Conservation (phyloP, 1,140 invertebrate genomes). For the Drosophila ironensis region DNA sequence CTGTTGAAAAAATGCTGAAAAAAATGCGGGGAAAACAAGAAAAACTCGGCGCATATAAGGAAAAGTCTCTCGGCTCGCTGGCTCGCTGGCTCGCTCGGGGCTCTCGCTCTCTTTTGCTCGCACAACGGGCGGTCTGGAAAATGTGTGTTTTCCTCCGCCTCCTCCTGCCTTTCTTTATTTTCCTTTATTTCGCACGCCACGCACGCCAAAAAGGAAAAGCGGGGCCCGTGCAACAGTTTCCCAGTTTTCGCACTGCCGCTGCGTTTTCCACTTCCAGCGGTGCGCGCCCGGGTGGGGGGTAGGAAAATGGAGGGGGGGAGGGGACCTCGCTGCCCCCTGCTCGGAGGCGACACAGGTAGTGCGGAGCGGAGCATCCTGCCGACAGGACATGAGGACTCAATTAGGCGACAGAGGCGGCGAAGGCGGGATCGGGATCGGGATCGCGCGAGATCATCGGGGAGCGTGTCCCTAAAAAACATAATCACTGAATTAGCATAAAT, state of each 20-base stretch:
- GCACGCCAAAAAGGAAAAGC: slow-evolving; percentile 29
- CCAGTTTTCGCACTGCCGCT: slow-evolving; percentile 1
- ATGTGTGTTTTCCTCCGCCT: slow-evolving; percentile 17
- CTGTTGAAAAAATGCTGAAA: not conserved
- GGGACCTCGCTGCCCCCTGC: too few relatives aligned
- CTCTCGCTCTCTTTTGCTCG: not conserved
- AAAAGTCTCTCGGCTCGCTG: slow-evolving; percentile 4
- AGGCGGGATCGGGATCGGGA: not conserved
- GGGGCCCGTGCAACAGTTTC: slow-evolving; percentile 30
- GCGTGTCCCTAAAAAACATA: not conserved
- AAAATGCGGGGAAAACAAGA: too few relatives aligned
- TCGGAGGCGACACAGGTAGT: not conserved
- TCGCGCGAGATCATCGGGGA: slow-evolving; percentile 1
- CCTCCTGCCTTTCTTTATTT: slow-evolving; percentile 2
- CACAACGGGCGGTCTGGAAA: slow-evolving; percentile 56
- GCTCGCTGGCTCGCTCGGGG: not conserved
- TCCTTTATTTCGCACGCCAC: slow-evolving; percentile 5
- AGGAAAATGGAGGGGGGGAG: too few relatives aligned
- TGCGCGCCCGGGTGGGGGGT: slow-evolving; percentile 3
- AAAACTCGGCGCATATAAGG: slow-evolving; percentile 9
- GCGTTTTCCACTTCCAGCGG: slow-evolving; percentile 30
- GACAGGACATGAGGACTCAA: slow-evolving; percentile 49
- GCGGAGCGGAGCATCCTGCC: slow-evolving; percentile 13
- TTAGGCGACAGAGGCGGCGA: slow-evolving; percentile 14
- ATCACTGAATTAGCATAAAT: slow-evolving; percentile 3